Evolutionary conservation across 30 jellyfish, hydroid and myxozoan species (phyloP).

Genomic region (Aurelia coerulea): DNA sequence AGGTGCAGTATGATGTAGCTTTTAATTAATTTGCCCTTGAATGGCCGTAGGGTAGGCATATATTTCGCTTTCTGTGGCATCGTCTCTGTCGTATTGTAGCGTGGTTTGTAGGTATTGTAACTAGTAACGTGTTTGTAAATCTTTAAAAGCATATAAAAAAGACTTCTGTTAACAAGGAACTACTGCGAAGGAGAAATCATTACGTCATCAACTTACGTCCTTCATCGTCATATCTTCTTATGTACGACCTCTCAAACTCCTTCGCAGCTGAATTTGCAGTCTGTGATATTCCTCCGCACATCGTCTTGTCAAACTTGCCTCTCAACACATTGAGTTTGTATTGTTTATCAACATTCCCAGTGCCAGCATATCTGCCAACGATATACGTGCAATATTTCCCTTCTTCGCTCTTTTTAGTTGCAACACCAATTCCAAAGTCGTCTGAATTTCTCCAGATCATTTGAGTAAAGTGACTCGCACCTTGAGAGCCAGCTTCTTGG

Average conservation of each 20-base stretch:
- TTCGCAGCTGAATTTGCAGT: conserved; percentile 60
- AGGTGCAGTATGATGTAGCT: too few species aligned
- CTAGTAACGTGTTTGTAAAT: too few species aligned
- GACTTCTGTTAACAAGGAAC: too few species aligned
- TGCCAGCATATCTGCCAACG: conserved; percentile 66
- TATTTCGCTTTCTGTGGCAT: too few species aligned
- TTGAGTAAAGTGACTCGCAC: conserved; percentile 69
- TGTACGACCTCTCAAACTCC: conserved; percentile 53
- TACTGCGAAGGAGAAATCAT: too few species aligned
- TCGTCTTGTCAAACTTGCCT: conserved; percentile 57
- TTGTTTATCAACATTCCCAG: conserved; percentile 63
- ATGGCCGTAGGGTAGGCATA: too few species aligned
- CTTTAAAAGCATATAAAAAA: too few species aligned
- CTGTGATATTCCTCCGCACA: conserved; percentile 32
- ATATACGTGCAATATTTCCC: conserved; percentile 67
- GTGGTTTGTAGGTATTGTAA: too few species aligned
- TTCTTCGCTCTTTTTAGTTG: conserved; percentile 42
- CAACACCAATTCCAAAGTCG: conserved; percentile 75
- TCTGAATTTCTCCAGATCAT: conserved; percentile 70
- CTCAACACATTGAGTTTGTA: conserved; percentile 48
- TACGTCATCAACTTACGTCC: not conserved
- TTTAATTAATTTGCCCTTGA: too few species aligned
- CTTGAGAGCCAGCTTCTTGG: conserved; percentile 62
- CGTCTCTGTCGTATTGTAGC: too few species aligned
- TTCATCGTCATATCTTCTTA: not conserved